Evolutionary conservation across 2,113 vertebrate species (phyloP).

Genomic region (Chrysemys picta): DNA sequence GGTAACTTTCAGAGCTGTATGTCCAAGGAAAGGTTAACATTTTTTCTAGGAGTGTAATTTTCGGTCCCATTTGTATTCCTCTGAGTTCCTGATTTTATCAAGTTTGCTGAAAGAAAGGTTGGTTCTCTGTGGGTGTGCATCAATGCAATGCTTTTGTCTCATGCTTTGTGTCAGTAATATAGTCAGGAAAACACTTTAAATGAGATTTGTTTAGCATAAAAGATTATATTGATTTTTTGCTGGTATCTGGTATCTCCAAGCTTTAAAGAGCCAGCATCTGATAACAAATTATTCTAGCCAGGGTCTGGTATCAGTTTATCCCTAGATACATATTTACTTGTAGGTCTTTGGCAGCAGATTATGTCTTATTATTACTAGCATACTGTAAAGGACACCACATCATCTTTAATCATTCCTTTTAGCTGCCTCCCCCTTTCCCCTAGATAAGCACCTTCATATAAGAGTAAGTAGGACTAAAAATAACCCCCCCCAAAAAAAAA

Average conservation of each 20-base stretch:
- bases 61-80: background rate
- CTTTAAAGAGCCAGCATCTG: constrained; percentile 30
- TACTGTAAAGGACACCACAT: background rate
- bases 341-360: background rate
- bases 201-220: constrained; percentile 55
- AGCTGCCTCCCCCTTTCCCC: background rate
- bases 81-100: background rate
- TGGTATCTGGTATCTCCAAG: constrained; percentile 40
- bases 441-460: background rate
- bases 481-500: background rate
- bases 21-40: background rate
- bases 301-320: constrained; percentile 11
- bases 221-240: constrained; percentile 45
- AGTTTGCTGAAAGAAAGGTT: background rate
- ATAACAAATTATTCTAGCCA: constrained; percentile 26
- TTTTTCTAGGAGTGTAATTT: background rate
- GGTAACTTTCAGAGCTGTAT: background rate
- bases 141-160: constrained; percentile 16
- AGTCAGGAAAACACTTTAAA: constrained; percentile 46
- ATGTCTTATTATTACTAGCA: constrained; percentile 10
- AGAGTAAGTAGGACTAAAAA: background rate
- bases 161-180: background rate
- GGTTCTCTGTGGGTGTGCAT: background rate
- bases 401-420: background rate
- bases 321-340: constrained; percentile 17